Conservation (phyloP, 2,888 invertebrate species). For the Agriopis leucophaearia region DNA sequence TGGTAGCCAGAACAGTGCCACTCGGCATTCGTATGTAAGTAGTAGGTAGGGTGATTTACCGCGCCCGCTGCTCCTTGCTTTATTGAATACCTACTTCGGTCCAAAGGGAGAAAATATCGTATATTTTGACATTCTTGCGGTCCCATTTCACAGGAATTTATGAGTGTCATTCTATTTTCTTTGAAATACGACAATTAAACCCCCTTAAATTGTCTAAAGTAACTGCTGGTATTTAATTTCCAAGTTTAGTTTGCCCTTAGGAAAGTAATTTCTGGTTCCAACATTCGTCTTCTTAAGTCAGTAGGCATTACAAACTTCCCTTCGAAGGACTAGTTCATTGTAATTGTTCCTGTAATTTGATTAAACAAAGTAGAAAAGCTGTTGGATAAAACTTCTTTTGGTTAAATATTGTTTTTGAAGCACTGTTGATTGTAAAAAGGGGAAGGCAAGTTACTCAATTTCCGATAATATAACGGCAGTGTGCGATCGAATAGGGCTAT, state of each 20-base stretch:
- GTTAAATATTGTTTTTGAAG: no score
- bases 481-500: constrained; percentile 54
- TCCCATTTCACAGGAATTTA: constrained; percentile 64
- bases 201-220: constrained; percentile 21
- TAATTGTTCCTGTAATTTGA: constrained; percentile 31
- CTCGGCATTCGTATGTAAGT: constrained; percentile 60
- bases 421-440: constrained; percentile 6
- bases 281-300: constrained; percentile 30
- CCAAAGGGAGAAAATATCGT: constrained; percentile 80
- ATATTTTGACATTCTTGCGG: constrained; percentile 75
- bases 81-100: constrained; percentile 74
- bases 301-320: constrained; percentile 24
- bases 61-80: constrained; percentile 64
- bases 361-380: constrained; percentile 28
- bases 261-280: constrained; percentile 29
- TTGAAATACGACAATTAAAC: constrained; percentile 78
- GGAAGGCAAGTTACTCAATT: constrained; percentile 16
- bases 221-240: constrained; percentile 26
- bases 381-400: no score
- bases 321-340: constrained; percentile 31
- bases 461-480: constrained; percentile 28
- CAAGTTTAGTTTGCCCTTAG: constrained; percentile 8
- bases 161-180: constrained; percentile 71
- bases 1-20: constrained; percentile 56
- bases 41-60: constrained; percentile 74